A percentile compares a stretch with the other conserved stretches of the same genome.
These are phyloP conservation scores for Agrochola circellaris DNA, from an alignment of 2,888 invertebrate genomes.

Conservation along the genomic window DNA sequence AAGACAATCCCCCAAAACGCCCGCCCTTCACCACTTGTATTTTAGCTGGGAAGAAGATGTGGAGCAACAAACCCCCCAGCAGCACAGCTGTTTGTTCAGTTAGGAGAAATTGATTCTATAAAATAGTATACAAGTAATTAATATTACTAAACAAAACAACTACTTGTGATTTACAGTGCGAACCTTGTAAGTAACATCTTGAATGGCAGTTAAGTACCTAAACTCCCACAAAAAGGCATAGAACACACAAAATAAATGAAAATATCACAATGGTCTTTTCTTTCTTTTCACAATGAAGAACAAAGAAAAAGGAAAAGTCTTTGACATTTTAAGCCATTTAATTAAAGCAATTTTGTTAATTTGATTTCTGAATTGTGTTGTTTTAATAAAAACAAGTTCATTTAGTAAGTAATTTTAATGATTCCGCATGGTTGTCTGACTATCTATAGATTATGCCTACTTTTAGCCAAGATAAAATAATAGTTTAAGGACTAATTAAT, in stretches of 20 bases:
- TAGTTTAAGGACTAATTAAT: background rate
- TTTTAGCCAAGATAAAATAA: background rate
- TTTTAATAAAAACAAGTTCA: slow-evolving; percentile 31
- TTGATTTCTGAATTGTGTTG: slow-evolving; percentile 43
- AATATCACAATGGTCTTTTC: slow-evolving; percentile 18
- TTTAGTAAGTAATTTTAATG: slow-evolving; percentile 27
- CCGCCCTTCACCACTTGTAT: too few species aligned
- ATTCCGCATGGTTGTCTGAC: slow-evolving; percentile 3
- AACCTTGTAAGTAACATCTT: background rate
- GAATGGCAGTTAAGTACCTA: background rate
- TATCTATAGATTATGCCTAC: background rate
- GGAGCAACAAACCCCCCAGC: too few species aligned
- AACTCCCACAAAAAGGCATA: background rate
- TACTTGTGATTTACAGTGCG: background rate
- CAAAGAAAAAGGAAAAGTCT: slow-evolving; percentile 34
- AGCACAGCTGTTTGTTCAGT: background rate
- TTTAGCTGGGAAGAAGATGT: too few species aligned
- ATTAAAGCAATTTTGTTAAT: slow-evolving; percentile 40
- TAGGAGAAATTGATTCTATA: background rate
- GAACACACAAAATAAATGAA: slow-evolving; percentile 23
- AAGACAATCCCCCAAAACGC: too few species aligned
- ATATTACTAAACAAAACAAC: background rate
- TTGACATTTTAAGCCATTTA: slow-evolving; percentile 32
- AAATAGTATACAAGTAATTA: background rate
- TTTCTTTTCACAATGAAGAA: slow-evolving; percentile 16